Conservation (phyloP, 2,797 vertebrate species). For the Merluccius polli region DNA sequence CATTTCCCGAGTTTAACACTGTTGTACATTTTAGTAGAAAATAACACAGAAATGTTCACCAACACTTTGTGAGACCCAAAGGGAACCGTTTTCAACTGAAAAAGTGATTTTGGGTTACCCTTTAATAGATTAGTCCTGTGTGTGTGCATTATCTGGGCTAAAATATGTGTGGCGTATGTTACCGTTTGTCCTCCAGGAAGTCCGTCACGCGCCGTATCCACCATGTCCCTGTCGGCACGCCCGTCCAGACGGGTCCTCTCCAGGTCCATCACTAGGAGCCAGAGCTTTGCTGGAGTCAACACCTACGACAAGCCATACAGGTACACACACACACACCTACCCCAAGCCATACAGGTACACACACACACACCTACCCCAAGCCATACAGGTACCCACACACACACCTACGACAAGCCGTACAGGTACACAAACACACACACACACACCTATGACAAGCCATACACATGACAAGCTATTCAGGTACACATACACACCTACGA, state of each 20-base stretch:
- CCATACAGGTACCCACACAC: background rate
- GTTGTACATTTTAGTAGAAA: background rate
- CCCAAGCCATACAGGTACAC: background rate
- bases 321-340: slow-evolving; percentile 56
- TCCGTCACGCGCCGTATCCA: slow-evolving; percentile 85
- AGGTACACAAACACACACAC: background rate
- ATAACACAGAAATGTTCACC: background rate
- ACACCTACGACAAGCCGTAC: background rate
- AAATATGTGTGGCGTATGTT: background rate
- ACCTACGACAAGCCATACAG: slow-evolving; percentile 86
- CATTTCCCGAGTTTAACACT: background rate
- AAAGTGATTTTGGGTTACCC: background rate
- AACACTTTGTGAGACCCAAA: background rate
- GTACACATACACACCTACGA: slow-evolving; percentile 10
- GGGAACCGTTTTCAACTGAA: background rate
- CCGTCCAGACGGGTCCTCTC: slow-evolving; percentile 80
- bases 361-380: background rate
- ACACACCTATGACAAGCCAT: background rate
- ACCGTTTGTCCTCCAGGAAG: slow-evolving; percentile 75
- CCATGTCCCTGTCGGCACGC: slow-evolving; percentile 92
- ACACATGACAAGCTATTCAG: slow-evolving; percentile 3
- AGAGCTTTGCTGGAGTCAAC: slow-evolving; percentile 94
- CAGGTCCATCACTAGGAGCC: slow-evolving; percentile 92
- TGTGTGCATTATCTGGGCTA: background rate
- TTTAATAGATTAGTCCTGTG: background rate